Evolutionary conservation across 2,797 vertebrate species (phyloP), one percentile per base, ranked within the genome.

Genomic region (Lerista edwardsae): DNA sequence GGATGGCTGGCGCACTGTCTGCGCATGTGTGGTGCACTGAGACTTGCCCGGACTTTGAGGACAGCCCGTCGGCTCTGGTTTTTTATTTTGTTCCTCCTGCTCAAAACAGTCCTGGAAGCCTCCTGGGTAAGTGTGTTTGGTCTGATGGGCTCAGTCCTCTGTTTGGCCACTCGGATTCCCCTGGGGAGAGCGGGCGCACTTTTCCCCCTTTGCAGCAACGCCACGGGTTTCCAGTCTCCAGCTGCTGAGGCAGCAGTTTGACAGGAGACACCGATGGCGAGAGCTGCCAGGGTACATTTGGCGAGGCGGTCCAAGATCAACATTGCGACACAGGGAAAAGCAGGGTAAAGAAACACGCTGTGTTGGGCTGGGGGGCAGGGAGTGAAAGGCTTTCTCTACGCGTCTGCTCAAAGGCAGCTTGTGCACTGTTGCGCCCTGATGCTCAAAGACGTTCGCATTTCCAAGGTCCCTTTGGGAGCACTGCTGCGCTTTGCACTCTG

Each of bases 241-340:
- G 80, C 71, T 74, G 73, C 62, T 68, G 81, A n/a, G n/a, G 29
- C 23, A 6, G 47, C 64, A 36, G 8, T 64, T 78, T 44, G 3
- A 9, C 4, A 41, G 47, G 71, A 25, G 25, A 11, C 41, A 12
- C 17, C 39, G n/a, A 11, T 39, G 19, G 79, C 31, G 3, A 15
- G 81, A 15, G 61, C 15, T n/a, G 19, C 44, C 62, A 23, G 79
- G 6, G 62, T n/a, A 17, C 8, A 15, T 55, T 29, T 67, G 4
- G 9, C 44, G 67, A 75, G 73, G 81, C 62, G 6, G n/a, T 57
- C 81, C 81, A 83, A 76, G 61, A 57, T 68, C 73, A 75, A 25
- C 72, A 75, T 57, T 57, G 36, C 31, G 31, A 69, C 69, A 80
- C 64, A 55, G 62, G 21, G 29, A 4, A 15, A 4, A 17, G 41